Conservation (phyloP, 1,140 invertebrate species). For the Zaprionus kolodkinae region DNA sequence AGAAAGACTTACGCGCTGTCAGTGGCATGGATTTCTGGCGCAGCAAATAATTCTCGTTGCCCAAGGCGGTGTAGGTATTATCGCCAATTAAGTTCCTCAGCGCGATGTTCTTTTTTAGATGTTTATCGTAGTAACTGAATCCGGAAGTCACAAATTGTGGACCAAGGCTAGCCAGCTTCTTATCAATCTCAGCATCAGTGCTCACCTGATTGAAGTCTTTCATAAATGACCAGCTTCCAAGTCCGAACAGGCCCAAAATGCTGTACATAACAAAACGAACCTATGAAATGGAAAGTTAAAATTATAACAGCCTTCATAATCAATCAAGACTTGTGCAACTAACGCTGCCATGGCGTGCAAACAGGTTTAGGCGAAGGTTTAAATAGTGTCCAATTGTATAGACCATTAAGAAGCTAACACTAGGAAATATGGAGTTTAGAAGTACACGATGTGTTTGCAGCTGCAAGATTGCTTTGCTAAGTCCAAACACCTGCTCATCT, state of each 20-base stretch:
- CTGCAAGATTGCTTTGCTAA: slow-evolving; percentile 89
- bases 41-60: slow-evolving; percentile 89
- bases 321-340: slow-evolving; percentile 18
- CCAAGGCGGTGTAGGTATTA: slow-evolving; percentile 87
- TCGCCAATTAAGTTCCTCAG: slow-evolving; percentile 87
- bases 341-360: slow-evolving; percentile 84
- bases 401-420: slow-evolving; percentile 83
- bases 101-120: slow-evolving; percentile 89
- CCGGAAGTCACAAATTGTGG: slow-evolving; percentile 88
- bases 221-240: slow-evolving; percentile 87
- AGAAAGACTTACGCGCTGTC: slow-evolving; percentile 87
- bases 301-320: background rate
- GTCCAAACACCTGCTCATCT: slow-evolving; percentile 90
- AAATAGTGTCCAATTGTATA: slow-evolving; percentile 85
- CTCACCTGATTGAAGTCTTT: slow-evolving; percentile 87
- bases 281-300: slow-evolving; percentile 28
- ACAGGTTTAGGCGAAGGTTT: slow-evolving; percentile 86
- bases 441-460: slow-evolving; percentile 86
- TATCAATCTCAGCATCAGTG: slow-evolving; percentile 87
- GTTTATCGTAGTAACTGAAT: slow-evolving; percentile 90
- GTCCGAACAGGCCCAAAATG: slow-evolving; percentile 86
- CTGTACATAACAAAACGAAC: slow-evolving; percentile 86
- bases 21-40: slow-evolving; percentile 87
- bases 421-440: slow-evolving; percentile 85
- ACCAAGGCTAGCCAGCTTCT: slow-evolving; percentile 86